Evolutionary conservation across 2,888 invertebrate species (phyloP), one percentile per base, ranked within the genome.

Genomic region (Arctia plantaginis): DNA sequence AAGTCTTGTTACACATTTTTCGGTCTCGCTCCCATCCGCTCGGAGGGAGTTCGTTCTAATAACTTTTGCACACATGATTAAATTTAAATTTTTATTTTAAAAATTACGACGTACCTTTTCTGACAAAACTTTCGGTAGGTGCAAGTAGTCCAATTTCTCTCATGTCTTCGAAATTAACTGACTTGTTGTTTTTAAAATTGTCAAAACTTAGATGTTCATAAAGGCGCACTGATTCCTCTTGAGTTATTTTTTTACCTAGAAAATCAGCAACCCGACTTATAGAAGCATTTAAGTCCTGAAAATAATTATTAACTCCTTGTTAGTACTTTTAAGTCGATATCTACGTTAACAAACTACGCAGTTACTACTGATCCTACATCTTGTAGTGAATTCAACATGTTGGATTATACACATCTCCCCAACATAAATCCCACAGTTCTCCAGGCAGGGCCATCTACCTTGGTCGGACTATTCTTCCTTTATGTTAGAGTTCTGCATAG

Each of bases 111-210:
- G 55, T 55, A 87, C 87, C 87, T 80, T 82, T 84, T 69, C 87
- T 80, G 0, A 87, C 70, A 67, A 83, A 85, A 3, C 55, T 71
- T 65, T 82, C 80, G 0, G 73, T 66, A 23, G 77, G 10, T 3
- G 69, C 13, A 15, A 82, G 44, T 1, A 81, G 47, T 10, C 80
- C 81, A 10, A 76, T 23, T 20, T 75, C 71, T 44, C 71, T 81
- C 13, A 83, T 0, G 2, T 79, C 70, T 15, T 86, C 81, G 8
- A 27, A 74, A 66, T 86, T 87, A 2, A 87, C 82, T 7, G 86
- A 82, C 35, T 96, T 95, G 91, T 98, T 98, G 8, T 96, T 95
- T 74, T 97, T 97, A 93, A 98, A 98, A 86, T 97, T 97, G 15
- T 97, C 95, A 78, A 98, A 97, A 80, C 96, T 95, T 78, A 98